These are phyloP conservation scores for Hemistola chrysoprasaria DNA, from an alignment of 2,888 invertebrate species.

Conservation along the genomic window DNA sequence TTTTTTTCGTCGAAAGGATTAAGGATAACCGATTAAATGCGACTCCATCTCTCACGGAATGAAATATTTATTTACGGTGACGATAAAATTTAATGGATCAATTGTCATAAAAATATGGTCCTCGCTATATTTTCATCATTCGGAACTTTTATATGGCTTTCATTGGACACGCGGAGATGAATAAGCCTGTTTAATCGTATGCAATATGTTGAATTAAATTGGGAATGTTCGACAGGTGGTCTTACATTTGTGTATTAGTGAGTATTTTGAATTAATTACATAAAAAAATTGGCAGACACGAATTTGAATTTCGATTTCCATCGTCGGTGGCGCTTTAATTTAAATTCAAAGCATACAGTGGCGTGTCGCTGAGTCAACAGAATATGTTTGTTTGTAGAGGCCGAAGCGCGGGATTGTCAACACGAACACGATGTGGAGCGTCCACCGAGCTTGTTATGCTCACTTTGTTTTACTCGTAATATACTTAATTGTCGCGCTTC, in stretches of 20 bases:
- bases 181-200: constrained; percentile 5
- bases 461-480: constrained; percentile 21
- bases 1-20: constrained; percentile 70
- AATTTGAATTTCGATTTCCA: constrained; percentile 56
- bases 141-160: constrained; percentile 19
- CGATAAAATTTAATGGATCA: constrained; percentile 28
- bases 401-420: constrained; percentile 56
- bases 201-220: constrained; percentile 3
- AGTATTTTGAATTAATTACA: constrained; percentile 37
- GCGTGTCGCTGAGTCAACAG: constrained; percentile 71
- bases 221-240: constrained; percentile 4
- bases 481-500: constrained; percentile 23
- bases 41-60: constrained; percentile 35
- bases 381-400: constrained; percentile 63
- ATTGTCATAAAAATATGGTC: constrained; percentile 28
- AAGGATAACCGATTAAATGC: constrained; percentile 53
- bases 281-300: constrained; percentile 49
- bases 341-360: constrained; percentile 68
- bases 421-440: constrained; percentile 40
- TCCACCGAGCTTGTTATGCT: constrained; percentile 37
- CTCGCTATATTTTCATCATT: constrained; percentile 22
- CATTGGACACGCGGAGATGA: constrained; percentile 11
- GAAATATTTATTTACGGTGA: constrained; percentile 30
- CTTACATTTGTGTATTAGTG: constrained; percentile 2
- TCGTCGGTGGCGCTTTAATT: constrained; percentile 54